Conservation (phyloP, 2,113 vertebrate species). For the Anoura caudifer region DNA sequence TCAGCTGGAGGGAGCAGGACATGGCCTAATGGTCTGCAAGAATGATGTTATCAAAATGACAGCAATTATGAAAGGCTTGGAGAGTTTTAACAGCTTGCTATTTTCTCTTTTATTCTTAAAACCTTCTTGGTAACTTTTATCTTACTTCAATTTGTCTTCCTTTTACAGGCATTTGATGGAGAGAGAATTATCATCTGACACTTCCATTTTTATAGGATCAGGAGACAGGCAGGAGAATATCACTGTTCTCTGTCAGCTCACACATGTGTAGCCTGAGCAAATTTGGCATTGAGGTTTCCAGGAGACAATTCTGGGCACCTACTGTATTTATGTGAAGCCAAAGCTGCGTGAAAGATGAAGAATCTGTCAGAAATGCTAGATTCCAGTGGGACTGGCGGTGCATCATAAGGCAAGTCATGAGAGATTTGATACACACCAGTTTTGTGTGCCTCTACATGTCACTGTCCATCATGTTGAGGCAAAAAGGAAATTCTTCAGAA, state of each 20-base stretch:
- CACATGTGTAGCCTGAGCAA: background rate
- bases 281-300: background rate
- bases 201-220: constrained; percentile 12
- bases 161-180: constrained; percentile 41
- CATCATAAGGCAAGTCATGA: background rate
- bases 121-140: constrained; percentile 36
- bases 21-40: background rate
- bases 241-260: background rate
- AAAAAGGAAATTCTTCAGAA: constrained; percentile 16
- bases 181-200: constrained; percentile 46
- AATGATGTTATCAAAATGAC: background rate
- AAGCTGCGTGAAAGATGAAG: background rate
- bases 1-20: background rate
- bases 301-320: background rate
- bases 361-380: background rate
- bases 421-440: background rate
- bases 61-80: background rate
- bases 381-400: no score
- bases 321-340: background rate
- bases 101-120: constrained; percentile 32
- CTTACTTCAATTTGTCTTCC: constrained; percentile 16
- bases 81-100: constrained; percentile 5
- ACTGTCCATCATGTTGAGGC: background rate
- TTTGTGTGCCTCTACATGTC: background rate
- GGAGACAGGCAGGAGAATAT: background rate